Evolutionary conservation across 2,113 vertebrate genomes (phyloP).

Genomic region (Elgaria multicarinata): DNA sequence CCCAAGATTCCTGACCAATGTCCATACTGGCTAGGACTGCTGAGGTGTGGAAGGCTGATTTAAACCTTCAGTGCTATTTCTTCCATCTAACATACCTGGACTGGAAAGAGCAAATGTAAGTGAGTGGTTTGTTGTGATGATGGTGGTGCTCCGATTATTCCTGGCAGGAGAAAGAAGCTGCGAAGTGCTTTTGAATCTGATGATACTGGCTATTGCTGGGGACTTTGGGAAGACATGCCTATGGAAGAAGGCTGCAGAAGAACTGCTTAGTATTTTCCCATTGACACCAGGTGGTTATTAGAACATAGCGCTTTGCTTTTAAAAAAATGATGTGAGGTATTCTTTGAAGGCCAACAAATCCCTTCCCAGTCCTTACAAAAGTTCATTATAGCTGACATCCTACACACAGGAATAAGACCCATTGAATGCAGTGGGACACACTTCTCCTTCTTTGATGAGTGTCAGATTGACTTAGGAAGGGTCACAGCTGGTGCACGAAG

Average conservation of each 20-base stretch:
- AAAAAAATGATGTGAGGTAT: conserved; percentile 41
- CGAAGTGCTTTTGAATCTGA: conserved; percentile 31
- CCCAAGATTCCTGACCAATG: too few relatives aligned
- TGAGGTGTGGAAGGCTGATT: neutral
- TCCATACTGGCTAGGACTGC: too few relatives aligned
- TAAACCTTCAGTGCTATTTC: conserved; percentile 19
- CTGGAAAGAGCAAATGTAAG: conserved; percentile 29
- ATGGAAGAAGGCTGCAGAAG: conserved; percentile 9
- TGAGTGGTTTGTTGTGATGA: conserved; percentile 25
- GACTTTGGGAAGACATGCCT: conserved; percentile 27
- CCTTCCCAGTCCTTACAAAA: conserved; percentile 31
- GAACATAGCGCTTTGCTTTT: conserved; percentile 38
- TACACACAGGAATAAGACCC: neutral
- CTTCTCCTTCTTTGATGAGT: too few relatives aligned
- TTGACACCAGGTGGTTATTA: conserved; percentile 48
- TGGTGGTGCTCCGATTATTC: conserved; percentile 34
- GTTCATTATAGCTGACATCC: neutral
- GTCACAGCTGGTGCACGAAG: too few relatives aligned
- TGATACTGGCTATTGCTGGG: conserved; percentile 27
- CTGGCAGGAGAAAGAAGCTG: conserved; percentile 33
- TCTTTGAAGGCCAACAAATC: conserved; percentile 6
- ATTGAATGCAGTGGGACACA: too few relatives aligned
- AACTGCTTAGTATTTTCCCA: conserved; percentile 43
- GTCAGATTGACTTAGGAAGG: too few relatives aligned
- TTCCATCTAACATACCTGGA: conserved; percentile 22